Evolutionary conservation across 2,113 vertebrate species (phyloP), one percentile per base, ranked within the genome.

Genomic region (Guaruba guarouba): DNA sequence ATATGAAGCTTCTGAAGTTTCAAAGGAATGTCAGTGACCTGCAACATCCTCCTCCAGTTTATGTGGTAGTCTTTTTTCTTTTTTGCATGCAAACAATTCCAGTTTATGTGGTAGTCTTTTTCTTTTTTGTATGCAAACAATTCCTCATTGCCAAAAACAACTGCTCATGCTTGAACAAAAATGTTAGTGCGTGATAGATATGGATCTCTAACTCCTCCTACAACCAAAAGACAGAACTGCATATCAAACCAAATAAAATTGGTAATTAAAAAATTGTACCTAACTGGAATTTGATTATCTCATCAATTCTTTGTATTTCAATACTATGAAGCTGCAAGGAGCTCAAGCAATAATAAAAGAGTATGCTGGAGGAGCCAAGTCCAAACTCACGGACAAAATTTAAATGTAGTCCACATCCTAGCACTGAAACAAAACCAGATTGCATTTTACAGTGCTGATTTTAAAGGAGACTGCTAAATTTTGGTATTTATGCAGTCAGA

Each of bases 121-220:
- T 43, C 41, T 54, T 54, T 54, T 85, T 71, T 94, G 75, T 46
- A 61, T 66, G 57, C 59, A 82, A 92, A 71, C 55, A 82, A 71
- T 64, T 75, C 54, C 57, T 61, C 48, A 51, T 74, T 86, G 93
- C 86, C 64, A 91, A 57, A 80, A 87, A 91, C 59, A 94, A 92
- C 5, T 88, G 46, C 80, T 76, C 63, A 57, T 68, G 15, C 28
- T 93, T 81, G 74, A 82, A 81, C 54, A 95, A 91, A 89, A 93
- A 83, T 85, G 11, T 88, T 62, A 66, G 19, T 57, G n/a, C 95
- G 69, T 70, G 74, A 63, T 37, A 92, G 93, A 91, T 70, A 88
- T 0, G 2, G 27, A 48, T 93, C 73, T 94, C 70, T 51, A 73
- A 73, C 11, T 95, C 29, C 39, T 93, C 18, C 9, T 15, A 51